phyloP scores from a whole-genome alignment of 2,888 invertebrate species.

The Sycophila texana region DNA sequence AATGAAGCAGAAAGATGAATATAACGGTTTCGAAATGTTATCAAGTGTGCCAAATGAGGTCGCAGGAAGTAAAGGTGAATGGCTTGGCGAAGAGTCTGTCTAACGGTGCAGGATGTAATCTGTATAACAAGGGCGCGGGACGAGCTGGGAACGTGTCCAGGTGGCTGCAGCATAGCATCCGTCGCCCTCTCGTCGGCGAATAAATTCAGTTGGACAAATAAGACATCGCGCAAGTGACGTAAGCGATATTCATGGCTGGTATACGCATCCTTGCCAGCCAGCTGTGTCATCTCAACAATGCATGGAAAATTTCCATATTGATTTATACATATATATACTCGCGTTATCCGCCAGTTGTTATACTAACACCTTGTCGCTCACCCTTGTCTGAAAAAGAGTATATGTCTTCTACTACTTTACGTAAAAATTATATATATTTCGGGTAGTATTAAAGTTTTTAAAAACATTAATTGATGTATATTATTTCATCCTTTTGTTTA shows the following conservation, averaged over 20 bases:
- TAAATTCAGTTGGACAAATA: conserved; percentile 65
- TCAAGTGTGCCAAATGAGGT: not conserved
- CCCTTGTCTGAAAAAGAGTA: too few species aligned
- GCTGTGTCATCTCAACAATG: conserved; percentile 58
- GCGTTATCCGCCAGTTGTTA: not conserved
- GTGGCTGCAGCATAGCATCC: conserved; percentile 37
- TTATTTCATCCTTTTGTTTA: too few species aligned
- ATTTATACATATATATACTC: not conserved
- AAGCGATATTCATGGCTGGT: conserved; percentile 59
- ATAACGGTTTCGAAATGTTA: too few species aligned
- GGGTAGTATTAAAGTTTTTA: too few species aligned
- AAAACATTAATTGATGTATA: too few species aligned
- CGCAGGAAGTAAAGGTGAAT: conserved; percentile 6
- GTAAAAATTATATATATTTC: too few species aligned
- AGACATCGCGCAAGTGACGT: conserved; percentile 61
- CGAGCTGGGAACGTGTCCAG: conserved; percentile 22
- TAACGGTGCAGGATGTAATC: conserved; percentile 6
- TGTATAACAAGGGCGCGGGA: not conserved
- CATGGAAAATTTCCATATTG: conserved; percentile 44
- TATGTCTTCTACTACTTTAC: too few species aligned
- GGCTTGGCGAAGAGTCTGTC: conserved; percentile 10
- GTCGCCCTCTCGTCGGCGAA: conserved; percentile 45
- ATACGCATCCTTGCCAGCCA: conserved; percentile 50
- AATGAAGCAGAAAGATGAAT: too few species aligned
- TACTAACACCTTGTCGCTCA: too few species aligned